These are phyloP conservation scores for Anguilla rostrata DNA, from an alignment of 2,113 vertebrate genomes.

Conservation along the genomic window DNA sequence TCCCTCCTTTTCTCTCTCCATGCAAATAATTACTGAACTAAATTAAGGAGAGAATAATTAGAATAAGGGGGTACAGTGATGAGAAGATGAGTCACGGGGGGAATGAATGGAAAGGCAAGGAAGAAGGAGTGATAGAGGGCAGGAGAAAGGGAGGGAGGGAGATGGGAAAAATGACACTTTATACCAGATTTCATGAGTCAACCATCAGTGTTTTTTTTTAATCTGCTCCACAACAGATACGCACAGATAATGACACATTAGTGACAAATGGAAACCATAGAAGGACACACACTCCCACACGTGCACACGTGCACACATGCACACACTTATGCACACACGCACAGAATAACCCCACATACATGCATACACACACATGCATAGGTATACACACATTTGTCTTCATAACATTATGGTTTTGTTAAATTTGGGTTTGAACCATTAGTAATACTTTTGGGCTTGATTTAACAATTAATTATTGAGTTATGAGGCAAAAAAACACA, in stretches of 20 bases:
- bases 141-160: background rate
- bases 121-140: background rate
- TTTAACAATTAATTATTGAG: too few relatives aligned
- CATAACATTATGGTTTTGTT: background rate
- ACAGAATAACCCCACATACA: background rate
- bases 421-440: too few relatives aligned
- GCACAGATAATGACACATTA: background rate
- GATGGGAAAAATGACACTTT: background rate
- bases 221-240: conserved; percentile 6
- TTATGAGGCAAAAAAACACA: too few relatives aligned
- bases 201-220: background rate
- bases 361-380: too few relatives aligned
- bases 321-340: background rate
- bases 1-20: background rate
- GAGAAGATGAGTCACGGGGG: background rate
- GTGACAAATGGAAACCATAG: background rate
- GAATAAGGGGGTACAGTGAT: background rate
- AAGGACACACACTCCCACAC: background rate
- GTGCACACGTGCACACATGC: background rate
- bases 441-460: too few relatives aligned
- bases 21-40: background rate
- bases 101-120: background rate
- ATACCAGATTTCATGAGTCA: background rate
- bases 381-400: background rate
- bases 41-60: background rate